These are phyloP conservation scores for Hydrozoanthus gracilis DNA, from an alignment of 92 coral and sea anemone genomes.

Conservation along the genomic window DNA sequence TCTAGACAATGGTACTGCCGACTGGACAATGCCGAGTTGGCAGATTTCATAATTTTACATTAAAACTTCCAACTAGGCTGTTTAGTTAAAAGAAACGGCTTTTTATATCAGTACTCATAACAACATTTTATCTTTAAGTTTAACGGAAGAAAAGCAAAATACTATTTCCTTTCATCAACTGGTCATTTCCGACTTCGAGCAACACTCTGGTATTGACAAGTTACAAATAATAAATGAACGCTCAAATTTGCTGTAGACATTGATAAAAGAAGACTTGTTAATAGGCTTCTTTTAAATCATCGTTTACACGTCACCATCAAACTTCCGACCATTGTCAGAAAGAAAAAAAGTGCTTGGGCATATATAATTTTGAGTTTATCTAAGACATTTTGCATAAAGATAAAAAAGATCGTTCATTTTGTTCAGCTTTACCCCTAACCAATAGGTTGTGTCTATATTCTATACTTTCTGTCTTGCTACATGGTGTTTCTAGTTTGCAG, in stretches of 20 bases:
- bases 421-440: neutral
- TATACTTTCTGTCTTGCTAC: neutral
- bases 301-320: slow-evolving; percentile 27
- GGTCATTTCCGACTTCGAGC: neutral
- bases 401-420: neutral
- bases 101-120: no score
- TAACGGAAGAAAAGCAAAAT: no score
- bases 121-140: no score
- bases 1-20: slow-evolving; percentile 10
- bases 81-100: neutral
- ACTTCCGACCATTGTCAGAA: slow-evolving; percentile 28
- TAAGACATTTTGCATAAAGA: slow-evolving; percentile 13
- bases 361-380: neutral
- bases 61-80: neutral
- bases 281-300: neutral
- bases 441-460: neutral
- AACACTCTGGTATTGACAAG: slow-evolving; percentile 14
- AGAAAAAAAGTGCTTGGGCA: neutral
- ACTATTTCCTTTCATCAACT: no score
- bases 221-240: neutral
- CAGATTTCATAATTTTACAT: neutral
- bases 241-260: slow-evolving; percentile 7
- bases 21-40: neutral
- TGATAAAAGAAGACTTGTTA: slow-evolving; percentile 2
- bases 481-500: neutral